Evolutionary conservation across 2,797 vertebrate species (phyloP).

Genomic region (Galaxias olidus): DNA sequence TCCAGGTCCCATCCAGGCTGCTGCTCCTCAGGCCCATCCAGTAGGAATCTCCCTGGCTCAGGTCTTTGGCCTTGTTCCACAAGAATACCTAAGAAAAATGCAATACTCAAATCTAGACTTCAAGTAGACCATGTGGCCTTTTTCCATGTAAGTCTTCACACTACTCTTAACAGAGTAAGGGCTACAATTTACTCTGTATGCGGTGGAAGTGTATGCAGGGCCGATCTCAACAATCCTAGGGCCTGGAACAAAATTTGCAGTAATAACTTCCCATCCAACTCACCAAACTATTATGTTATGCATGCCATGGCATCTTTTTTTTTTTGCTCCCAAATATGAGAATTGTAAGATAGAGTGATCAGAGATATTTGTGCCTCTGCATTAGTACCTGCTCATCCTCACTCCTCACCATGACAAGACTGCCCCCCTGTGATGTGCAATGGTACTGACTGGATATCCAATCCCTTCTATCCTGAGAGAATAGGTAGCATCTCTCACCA

Average conservation of each 20-base stretch:
- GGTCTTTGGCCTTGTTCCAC: slow-evolving; percentile 34
- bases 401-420: slow-evolving; percentile 35
- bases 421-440: slow-evolving; percentile 47
- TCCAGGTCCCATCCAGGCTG: slow-evolving; percentile 22
- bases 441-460: slow-evolving; percentile 58
- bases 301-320: no score
- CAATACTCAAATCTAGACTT: not conserved
- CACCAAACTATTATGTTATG: no score
- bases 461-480: slow-evolving; percentile 38
- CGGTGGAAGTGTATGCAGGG: not conserved
- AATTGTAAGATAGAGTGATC: not conserved
- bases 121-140: slow-evolving; percentile 13
- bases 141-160: slow-evolving; percentile 33
- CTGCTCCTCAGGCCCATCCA: slow-evolving; percentile 46
- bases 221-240: not conserved
- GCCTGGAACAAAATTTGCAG: not conserved
- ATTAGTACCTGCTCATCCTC: slow-evolving; percentile 48
- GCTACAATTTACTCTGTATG: not conserved
- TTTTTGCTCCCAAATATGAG: no score
- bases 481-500: slow-evolving; percentile 43
- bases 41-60: slow-evolving; percentile 57
- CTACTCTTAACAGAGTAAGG: slow-evolving; percentile 45
- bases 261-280: no score
- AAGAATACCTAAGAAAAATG: slow-evolving; percentile 42
- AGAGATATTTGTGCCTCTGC: not conserved